These are phyloP conservation scores for Gymnocheta viridis DNA, from an alignment of 2,888 invertebrate genomes.

Conservation along the genomic window DNA sequence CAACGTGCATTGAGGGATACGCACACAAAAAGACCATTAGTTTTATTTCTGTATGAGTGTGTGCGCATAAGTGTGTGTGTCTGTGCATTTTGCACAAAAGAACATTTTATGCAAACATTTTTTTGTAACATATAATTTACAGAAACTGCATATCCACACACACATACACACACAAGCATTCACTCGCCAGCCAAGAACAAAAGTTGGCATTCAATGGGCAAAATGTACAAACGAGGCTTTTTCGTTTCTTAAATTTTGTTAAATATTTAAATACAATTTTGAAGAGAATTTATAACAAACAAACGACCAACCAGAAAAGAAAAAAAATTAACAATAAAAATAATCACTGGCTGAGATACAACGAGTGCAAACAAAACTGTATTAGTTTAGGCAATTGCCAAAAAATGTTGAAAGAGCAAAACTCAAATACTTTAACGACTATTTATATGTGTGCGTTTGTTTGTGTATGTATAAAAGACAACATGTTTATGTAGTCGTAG, in stretches of 20 bases:
- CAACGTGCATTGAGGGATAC: background rate
- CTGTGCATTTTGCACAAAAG: slow-evolving; percentile 14
- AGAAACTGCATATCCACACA: slow-evolving; percentile 27
- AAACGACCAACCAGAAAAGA: slow-evolving; percentile 41
- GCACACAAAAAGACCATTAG: slow-evolving; percentile 20
- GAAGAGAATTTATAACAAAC: slow-evolving; percentile 52
- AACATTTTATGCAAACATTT: slow-evolving; percentile 55
- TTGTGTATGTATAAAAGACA: slow-evolving; percentile 15
- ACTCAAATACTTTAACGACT: slow-evolving; percentile 6
- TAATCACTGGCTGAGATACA: slow-evolving; percentile 21
- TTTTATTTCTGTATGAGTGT: background rate
- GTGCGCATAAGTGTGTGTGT: background rate
- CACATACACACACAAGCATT: background rate
- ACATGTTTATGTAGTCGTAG: slow-evolving; percentile 10
- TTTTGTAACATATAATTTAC: slow-evolving; percentile 28
- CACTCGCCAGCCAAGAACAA: slow-evolving; percentile 12
- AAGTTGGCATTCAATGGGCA: slow-evolving; percentile 54
- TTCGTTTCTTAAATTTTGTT: slow-evolving; percentile 31
- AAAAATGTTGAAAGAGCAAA: slow-evolving; percentile 39
- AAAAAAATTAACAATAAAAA: slow-evolving; percentile 21
- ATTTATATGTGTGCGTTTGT: background rate
- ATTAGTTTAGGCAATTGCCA: slow-evolving; percentile 51
- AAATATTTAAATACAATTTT: slow-evolving; percentile 63
- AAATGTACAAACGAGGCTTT: slow-evolving; percentile 36
- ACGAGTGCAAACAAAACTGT: background rate